A percentile compares a stretch with the other conserved stretches of the same genome.
Conservation (phyloP, 2,113 vertebrate species). For the Alethe diademata region DNA sequence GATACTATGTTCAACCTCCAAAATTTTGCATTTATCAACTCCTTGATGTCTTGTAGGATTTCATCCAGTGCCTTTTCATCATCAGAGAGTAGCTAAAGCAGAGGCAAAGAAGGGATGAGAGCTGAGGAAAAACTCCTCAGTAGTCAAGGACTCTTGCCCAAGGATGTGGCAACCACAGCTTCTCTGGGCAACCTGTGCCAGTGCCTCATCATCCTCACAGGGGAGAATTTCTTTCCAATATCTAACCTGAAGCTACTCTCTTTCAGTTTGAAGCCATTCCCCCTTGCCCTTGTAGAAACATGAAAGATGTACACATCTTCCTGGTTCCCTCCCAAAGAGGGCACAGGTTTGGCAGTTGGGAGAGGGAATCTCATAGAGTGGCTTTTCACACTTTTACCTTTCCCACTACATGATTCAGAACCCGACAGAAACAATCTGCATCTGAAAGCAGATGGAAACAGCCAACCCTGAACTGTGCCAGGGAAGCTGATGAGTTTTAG, state of each 20-base stretch:
- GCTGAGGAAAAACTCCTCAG: background rate
- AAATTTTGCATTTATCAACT: slow-evolving; percentile 53
- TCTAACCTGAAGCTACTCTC: background rate
- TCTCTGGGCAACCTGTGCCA: background rate
- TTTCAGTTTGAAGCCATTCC: background rate
- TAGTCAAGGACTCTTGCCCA: background rate
- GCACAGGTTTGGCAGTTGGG: background rate
- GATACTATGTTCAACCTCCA: background rate
- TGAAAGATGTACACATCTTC: background rate
- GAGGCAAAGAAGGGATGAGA: background rate
- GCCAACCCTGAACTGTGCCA: background rate
- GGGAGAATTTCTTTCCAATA: background rate
- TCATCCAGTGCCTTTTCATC: background rate
- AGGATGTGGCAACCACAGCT: background rate
- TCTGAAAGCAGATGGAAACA: background rate
- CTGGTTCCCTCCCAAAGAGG: background rate
- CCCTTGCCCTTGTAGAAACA: background rate
- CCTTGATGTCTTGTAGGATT: slow-evolving; percentile 44
- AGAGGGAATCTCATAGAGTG: background rate
- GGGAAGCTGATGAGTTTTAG: background rate
- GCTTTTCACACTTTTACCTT: background rate
- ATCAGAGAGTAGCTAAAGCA: background rate
- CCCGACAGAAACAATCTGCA: rapidly evolving
- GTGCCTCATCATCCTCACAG: background rate
- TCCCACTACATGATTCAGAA: background rate